Conservation (phyloP, 1,140 invertebrate genomes). For the Matsumurasca onukii region DNA sequence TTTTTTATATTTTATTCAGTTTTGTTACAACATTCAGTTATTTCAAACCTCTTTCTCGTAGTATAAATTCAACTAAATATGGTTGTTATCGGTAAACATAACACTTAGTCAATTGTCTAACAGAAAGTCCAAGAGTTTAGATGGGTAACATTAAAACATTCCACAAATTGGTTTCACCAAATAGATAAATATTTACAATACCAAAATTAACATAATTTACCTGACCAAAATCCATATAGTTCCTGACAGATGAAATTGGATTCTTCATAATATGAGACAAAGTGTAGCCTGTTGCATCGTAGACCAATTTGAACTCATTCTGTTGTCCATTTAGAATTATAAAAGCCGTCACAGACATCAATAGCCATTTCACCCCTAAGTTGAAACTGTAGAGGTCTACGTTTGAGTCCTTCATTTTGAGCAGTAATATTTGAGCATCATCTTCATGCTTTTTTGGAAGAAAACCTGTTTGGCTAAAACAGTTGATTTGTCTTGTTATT, state of each 20-base stretch:
- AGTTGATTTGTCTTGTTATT: slow-evolving; percentile 52
- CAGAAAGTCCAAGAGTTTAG: too few relatives aligned
- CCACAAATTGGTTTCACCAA: background rate
- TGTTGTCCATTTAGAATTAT: slow-evolving; percentile 37
- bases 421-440: slow-evolving; percentile 39
- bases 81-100: too few relatives aligned
- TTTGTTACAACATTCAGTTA: too few relatives aligned
- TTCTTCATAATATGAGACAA: slow-evolving; percentile 39
- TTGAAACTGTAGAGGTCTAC: slow-evolving; percentile 58
- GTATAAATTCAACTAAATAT: too few relatives aligned
- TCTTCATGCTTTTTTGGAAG: slow-evolving; percentile 36
- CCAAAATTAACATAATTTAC: slow-evolving; percentile 28
- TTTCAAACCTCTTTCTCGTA: too few relatives aligned
- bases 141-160: too few relatives aligned
- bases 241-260: slow-evolving; percentile 34
- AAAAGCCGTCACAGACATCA: slow-evolving; percentile 37
- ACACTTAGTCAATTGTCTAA: too few relatives aligned
- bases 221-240: slow-evolving; percentile 39
- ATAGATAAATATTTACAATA: background rate
- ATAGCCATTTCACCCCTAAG: slow-evolving; percentile 44
- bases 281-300: slow-evolving; percentile 40
- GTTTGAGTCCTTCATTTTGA: slow-evolving; percentile 43
- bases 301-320: slow-evolving; percentile 40
- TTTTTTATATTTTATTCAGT: too few relatives aligned
- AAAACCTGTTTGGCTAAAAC: slow-evolving; percentile 44